Base-by-base conservation (phyloP, 2,888 invertebrate genomes). In the Girardia tigrina region DNA sequence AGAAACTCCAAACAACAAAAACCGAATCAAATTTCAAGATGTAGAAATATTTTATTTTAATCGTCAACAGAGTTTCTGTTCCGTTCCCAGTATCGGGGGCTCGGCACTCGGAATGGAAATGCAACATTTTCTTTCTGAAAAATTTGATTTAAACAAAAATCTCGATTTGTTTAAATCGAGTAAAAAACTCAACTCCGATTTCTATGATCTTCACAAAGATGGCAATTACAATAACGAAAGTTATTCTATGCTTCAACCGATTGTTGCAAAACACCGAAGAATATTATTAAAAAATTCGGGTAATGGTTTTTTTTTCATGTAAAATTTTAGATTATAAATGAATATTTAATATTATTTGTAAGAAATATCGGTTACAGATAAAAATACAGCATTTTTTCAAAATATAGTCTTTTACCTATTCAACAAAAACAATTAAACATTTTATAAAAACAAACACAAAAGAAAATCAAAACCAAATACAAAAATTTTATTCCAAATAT, bases 21-120 rank as follows among this genome's bases (percentile, higher is more conserved):
- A 70, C 23, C 70, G 72, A 72, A 92, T 95, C 78, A 88, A 89
- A 79, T 95, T 95, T 83, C 90, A 92, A 80, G 90, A 89, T 79
- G 94, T 95, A 0, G 92, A 92, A 26, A 93, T 95, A 12, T 95
- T 89, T 85, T 95, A 94, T 85, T 95, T 97, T 85, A 91, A 92
- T 0, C 87, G 95, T 81, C 88, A 91, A 71, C 86, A 86, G 80
- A 86, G 86, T 16, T 86, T 86, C 79, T 84, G 84, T 2, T 86
- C 86, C 80, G 85, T 86, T 12, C 86, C 86, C n/a, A 84, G 85
- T 78, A 84, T 86, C 81, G 87, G 87, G 26, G 87, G 87, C 42
- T 86, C 86, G 14, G 94, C 94, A 0, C 87, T 95, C 79, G 86
- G 86, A 26, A 75, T 75, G 75, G 26, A 36, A 36, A 36, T 36